Conservation (phyloP, 2,797 vertebrate species). For the Macrochelys suwanniensis region DNA sequence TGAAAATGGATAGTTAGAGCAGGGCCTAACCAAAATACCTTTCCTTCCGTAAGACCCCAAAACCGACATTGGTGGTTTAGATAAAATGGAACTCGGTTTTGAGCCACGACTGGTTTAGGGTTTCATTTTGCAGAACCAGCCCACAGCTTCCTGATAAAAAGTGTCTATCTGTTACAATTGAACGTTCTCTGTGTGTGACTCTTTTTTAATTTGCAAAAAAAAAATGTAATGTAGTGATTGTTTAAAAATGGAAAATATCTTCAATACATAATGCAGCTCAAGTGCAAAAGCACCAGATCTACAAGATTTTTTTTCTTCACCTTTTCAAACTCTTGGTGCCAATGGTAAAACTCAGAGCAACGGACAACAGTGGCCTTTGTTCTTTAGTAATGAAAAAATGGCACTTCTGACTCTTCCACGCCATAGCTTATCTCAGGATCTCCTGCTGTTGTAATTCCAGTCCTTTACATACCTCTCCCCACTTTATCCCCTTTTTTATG, state of each 20-base stretch:
- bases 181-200: too few relatives aligned
- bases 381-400: fast-evolving
- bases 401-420: neutral
- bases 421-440: slow-evolving; percentile 6
- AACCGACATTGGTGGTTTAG: neutral
- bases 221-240: neutral
- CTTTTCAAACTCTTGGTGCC: neutral
- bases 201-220: neutral
- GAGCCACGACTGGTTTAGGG: neutral
- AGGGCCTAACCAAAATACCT: neutral
- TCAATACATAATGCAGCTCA: neutral
- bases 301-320: neutral
- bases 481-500: fast-evolving
- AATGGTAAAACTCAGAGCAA: neutral
- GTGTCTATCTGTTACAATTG: too few relatives aligned
- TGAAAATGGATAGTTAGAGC: neutral
- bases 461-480: fast-evolving
- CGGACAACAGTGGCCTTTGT: neutral
- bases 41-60: neutral
- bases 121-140: neutral
- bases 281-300: neutral
- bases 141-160: neutral
- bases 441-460: neutral
- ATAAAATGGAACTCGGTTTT: neutral
- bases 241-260: neutral